A percentile compares a stretch with the other conserved stretches of the same genome.
These are phyloP conservation scores for Siniperca chuatsi DNA, from an alignment of 2,113 vertebrate species.

Conservation along the genomic window DNA sequence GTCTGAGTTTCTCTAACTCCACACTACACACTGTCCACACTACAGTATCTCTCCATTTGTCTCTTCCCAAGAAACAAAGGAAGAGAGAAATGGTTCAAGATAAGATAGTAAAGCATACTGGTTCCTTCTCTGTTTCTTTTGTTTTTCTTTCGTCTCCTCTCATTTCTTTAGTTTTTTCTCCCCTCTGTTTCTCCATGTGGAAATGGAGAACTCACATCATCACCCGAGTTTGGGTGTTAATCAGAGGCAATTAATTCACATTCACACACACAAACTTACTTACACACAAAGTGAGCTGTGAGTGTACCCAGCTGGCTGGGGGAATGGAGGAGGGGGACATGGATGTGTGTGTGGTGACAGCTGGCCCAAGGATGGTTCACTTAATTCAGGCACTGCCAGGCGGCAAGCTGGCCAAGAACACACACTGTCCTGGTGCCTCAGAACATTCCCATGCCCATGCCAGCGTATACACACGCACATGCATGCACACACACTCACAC, in stretches of 20 bases:
- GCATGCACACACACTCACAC: background rate
- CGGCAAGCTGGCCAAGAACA: constrained; percentile 56
- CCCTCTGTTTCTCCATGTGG: background rate
- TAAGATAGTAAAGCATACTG: background rate
- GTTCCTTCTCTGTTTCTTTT: background rate
- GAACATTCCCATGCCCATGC: constrained; percentile 40
- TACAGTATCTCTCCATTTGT: background rate
- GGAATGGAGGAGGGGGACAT: background rate
- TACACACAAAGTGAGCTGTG: constrained; percentile 22
- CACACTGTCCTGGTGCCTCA: constrained; percentile 61
- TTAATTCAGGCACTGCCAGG: constrained; percentile 64
- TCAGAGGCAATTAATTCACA: constrained; percentile 30
- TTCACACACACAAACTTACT: constrained; percentile 31
- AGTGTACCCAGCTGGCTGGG: constrained; percentile 63
- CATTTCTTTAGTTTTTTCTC: background rate
- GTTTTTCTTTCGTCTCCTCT: background rate
- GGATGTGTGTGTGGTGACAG: constrained; percentile 66
- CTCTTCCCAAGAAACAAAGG: background rate
- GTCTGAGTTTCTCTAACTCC: background rate
- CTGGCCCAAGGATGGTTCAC: constrained; percentile 72
- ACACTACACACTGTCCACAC: background rate
- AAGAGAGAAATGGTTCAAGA: background rate
- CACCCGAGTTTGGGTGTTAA: constrained; percentile 14
- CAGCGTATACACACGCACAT: background rate
- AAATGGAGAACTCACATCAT: constrained; percentile 10